Conservation (phyloP, 2,797 vertebrate genomes). For the Rhinatrema bivittatum region DNA sequence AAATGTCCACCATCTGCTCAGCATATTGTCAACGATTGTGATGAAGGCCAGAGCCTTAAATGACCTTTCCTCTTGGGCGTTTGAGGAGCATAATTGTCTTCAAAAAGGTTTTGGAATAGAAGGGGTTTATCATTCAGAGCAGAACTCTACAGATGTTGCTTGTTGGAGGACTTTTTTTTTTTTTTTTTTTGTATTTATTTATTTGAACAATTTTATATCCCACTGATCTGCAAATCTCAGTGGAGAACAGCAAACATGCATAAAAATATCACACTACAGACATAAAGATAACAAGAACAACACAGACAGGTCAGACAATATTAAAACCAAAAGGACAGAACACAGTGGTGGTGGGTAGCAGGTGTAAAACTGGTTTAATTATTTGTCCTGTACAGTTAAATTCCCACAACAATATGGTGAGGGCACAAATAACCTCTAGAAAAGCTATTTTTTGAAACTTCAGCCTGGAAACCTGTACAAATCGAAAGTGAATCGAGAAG, state of each 20-base stretch:
- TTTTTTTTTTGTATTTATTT: no score
- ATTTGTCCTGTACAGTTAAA: constrained; percentile 17
- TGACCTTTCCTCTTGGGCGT: constrained; percentile 32
- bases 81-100: constrained; percentile 44
- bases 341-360: constrained; percentile 26
- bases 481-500: no score
- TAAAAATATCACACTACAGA: no score
- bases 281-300: no score
- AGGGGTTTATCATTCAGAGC: constrained; percentile 38
- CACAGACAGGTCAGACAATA: no score
- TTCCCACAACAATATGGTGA: constrained; percentile 16
- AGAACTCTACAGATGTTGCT: constrained; percentile 20
- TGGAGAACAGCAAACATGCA: no score
- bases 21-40: constrained; percentile 37
- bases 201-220: no score
- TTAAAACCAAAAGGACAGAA: no score
- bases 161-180: constrained; percentile 13
- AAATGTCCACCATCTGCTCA: constrained; percentile 44
- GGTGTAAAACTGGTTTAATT: constrained; percentile 39
- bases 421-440: constrained; percentile 13
- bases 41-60: constrained; percentile 40
- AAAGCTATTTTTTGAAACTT: constrained; percentile 1
- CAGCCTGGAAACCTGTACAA: no score
- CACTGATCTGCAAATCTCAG: no score
- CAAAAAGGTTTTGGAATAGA: constrained; percentile 32